A percentile compares a stretch with the other conserved stretches of the same genome.
Conservation (phyloP, 2,797 vertebrate genomes). For the Argyrosomus regius region DNA sequence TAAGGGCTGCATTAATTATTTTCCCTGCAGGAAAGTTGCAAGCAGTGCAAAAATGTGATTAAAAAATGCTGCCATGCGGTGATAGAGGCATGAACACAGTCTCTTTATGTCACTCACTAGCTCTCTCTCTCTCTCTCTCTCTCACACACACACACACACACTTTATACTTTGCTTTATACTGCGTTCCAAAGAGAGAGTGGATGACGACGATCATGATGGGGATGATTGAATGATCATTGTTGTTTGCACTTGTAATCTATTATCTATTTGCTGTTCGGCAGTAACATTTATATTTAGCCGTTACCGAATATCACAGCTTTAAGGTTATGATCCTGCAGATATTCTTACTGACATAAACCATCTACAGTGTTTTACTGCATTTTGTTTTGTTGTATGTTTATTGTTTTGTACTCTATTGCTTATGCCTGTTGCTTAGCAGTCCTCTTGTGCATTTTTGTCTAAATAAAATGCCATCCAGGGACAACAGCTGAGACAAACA, state of each 20-base stretch:
- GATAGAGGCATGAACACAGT: background rate
- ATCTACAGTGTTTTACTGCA: conserved; percentile 21
- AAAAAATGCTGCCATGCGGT: background rate
- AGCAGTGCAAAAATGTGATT: conserved; percentile 20
- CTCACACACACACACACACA: conserved; percentile 2
- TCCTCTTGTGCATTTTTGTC: conserved; percentile 25
- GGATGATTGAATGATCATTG: conserved; percentile 13
- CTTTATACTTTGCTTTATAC: conserved; percentile 3
- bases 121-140: background rate
- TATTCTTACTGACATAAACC: conserved; percentile 18
- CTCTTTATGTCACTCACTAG: no score
- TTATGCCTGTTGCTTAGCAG: conserved; percentile 14
- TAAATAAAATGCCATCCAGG: conserved; percentile 18
- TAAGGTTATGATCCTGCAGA: conserved; percentile 21
- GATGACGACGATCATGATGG: conserved; percentile 12
- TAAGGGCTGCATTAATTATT: conserved; percentile 7
- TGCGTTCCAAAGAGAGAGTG: background rate
- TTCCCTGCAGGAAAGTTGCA: conserved; percentile 10
- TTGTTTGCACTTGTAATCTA: conserved; percentile 8
- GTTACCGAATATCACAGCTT: conserved; percentile 29
- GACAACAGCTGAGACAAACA: conserved; percentile 37
- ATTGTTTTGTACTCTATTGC: conserved; percentile 39
- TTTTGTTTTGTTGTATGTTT: conserved; percentile 35
- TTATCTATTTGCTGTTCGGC: conserved; percentile 31
- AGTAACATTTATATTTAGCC: conserved; percentile 13